Percentiles rank a stretch among this genome's conserved stretches.
These are phyloP conservation scores for Enteromius viviparus DNA, from an alignment of 2,797 vertebrate species.

Conservation along the genomic window DNA sequence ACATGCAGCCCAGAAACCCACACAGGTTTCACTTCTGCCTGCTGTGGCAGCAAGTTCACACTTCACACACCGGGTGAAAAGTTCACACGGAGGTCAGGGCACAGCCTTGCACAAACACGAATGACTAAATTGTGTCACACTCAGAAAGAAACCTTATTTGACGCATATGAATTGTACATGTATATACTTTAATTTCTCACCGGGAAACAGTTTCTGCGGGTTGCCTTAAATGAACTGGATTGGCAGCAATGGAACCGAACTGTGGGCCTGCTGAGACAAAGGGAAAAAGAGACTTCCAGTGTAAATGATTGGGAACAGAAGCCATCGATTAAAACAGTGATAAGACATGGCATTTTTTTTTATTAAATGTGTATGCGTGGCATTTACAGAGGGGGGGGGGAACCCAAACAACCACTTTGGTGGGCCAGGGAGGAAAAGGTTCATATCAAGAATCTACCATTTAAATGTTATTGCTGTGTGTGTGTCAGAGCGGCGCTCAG, in stretches of 20 bases:
- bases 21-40: conserved; percentile 84
- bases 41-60: conserved; percentile 75
- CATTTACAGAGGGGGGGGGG: conserved; percentile 35
- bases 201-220: neutral
- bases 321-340: conserved; percentile 33
- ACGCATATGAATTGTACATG: conserved; percentile 6
- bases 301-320: conserved; percentile 52
- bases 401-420: conserved; percentile 41
- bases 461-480: conserved; percentile 59
- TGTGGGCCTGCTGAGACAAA: conserved; percentile 38
- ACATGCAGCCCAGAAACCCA: conserved; percentile 66
- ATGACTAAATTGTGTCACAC: conserved; percentile 29
- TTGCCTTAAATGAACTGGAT: conserved; percentile 34
- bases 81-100: conserved; percentile 77
- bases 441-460: conserved; percentile 45
- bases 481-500: conserved; percentile 62
- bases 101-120: conserved; percentile 36
- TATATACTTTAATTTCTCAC: conserved; percentile 11
- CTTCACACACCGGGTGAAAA: conserved; percentile 67
- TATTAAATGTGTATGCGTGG: conserved; percentile 42
- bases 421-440: conserved; percentile 53
- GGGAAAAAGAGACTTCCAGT: conserved; percentile 29
- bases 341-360: conserved; percentile 31
- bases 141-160: conserved; percentile 30
- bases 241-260: conserved; percentile 19